phyloP scores from a whole-genome alignment of 2,113 vertebrate genomes.

The Cavia aperea region DNA sequence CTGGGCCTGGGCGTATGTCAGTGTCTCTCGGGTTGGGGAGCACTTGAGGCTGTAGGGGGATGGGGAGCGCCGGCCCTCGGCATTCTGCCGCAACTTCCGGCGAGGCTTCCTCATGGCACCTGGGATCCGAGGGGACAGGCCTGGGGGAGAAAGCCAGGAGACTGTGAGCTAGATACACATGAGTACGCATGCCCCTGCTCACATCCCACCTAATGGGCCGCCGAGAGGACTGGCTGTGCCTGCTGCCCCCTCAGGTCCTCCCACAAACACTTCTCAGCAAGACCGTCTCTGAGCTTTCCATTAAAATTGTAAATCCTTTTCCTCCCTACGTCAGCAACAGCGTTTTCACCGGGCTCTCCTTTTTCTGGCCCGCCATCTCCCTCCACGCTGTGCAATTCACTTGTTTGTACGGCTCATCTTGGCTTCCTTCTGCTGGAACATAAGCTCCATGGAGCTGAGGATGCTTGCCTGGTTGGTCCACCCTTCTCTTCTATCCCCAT shows the following conservation, averaged over 20 bases:
- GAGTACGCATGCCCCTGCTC: not conserved
- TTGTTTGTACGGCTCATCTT: slow-evolving; percentile 6
- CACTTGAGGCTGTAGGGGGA: slow-evolving; percentile 93
- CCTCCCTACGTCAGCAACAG: not conserved
- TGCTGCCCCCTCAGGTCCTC: slow-evolving; percentile 12
- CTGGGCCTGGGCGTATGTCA: slow-evolving; percentile 93
- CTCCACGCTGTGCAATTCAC: not conserved
- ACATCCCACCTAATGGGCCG: not conserved
- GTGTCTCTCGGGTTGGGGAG: slow-evolving; percentile 88
- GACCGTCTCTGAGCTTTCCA: not conserved
- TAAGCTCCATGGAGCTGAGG: not conserved
- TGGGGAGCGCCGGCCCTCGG: slow-evolving; percentile 81
- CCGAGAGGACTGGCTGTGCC: not conserved
- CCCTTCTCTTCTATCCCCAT: not conserved
- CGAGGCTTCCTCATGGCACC: slow-evolving; percentile 93
- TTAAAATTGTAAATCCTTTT: not conserved
- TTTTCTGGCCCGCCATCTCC: not conserved
- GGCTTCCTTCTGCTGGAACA: not conserved
- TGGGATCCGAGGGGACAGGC: slow-evolving; percentile 8
- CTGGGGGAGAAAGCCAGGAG: slow-evolving; percentile 45
- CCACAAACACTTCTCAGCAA: slow-evolving; percentile 5
- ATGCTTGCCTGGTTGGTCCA: not conserved
- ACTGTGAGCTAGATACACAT: not conserved
- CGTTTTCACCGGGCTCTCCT: not conserved
- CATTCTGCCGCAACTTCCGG: slow-evolving; percentile 81